Conservation (phyloP, 2,888 invertebrate species). For the Platycheirus albimanus region DNA sequence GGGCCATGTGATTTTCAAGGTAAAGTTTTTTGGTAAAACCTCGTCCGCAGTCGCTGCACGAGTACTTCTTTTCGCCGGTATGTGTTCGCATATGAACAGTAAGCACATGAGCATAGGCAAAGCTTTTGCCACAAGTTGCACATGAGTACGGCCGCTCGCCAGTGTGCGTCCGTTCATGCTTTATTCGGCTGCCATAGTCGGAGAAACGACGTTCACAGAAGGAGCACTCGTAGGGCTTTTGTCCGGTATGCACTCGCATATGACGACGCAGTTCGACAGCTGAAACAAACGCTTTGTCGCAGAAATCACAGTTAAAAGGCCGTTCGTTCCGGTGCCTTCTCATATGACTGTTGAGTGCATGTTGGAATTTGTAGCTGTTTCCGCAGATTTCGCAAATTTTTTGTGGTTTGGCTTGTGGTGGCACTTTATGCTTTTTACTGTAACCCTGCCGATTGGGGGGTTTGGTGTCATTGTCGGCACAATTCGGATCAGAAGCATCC, state of each 20-base stretch:
- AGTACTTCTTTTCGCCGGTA: conserved; percentile 82
- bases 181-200: conserved; percentile 82
- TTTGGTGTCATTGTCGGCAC: neutral
- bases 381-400: conserved; percentile 82
- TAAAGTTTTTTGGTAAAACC: conserved; percentile 82
- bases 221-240: conserved; percentile 81
- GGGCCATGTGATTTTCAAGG: conserved; percentile 78
- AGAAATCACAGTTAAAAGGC: conserved; percentile 81
- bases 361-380: conserved; percentile 82
- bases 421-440: conserved; percentile 3
- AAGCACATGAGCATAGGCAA: conserved; percentile 82
- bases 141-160: conserved; percentile 81
- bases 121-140: conserved; percentile 80
- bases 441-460: neutral
- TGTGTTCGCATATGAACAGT: conserved; percentile 81
- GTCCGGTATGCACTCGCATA: conserved; percentile 82
- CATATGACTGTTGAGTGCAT: conserved; percentile 82
- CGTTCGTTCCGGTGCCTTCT: conserved; percentile 81
- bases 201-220: conserved; percentile 82
- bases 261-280: conserved; percentile 82
- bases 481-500: neutral
- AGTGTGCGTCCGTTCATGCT: conserved; percentile 82
- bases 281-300: conserved; percentile 82
- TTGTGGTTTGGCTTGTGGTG: conserved; percentile 75
- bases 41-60: conserved; percentile 80